phyloP scores from a whole-genome alignment of 2,113 vertebrate species.

The Calypte anna region DNA sequence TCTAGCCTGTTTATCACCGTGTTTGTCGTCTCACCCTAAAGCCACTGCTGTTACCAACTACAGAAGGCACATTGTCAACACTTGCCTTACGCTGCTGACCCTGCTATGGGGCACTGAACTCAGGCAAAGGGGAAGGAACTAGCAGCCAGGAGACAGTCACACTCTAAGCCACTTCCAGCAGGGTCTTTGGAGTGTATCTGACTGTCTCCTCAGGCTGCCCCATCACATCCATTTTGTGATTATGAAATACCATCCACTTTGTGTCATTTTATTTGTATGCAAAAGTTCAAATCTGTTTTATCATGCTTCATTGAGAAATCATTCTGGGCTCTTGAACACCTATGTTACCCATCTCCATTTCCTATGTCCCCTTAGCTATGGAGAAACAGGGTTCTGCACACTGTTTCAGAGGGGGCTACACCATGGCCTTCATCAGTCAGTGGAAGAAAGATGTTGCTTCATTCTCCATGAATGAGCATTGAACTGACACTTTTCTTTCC shows the following conservation, averaged over 20 bases:
- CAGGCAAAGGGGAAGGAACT: neutral
- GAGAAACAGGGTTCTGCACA: neutral
- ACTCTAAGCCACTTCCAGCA: neutral
- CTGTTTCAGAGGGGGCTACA: neutral
- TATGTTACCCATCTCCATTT: neutral
- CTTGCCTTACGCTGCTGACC: neutral
- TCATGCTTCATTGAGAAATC: neutral
- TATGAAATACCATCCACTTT: neutral
- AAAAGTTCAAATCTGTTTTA: neutral
- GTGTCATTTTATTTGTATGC: neutral
- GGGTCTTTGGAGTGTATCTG: neutral
- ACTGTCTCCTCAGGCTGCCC: neutral
- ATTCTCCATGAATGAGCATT: neutral
- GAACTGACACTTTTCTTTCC: neutral
- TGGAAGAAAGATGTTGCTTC: neutral
- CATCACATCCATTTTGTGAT: neutral
- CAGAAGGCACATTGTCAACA: accelerated
- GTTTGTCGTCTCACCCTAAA: neutral
- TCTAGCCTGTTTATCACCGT: neutral
- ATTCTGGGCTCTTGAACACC: neutral
- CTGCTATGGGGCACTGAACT: neutral
- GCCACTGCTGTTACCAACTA: too few species aligned
- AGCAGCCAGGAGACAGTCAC: neutral
- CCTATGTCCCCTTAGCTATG: too few species aligned
- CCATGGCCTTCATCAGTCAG: neutral